Base-by-base conservation (phyloP, 1,140 invertebrate species). In the Megathymus violae region DNA sequence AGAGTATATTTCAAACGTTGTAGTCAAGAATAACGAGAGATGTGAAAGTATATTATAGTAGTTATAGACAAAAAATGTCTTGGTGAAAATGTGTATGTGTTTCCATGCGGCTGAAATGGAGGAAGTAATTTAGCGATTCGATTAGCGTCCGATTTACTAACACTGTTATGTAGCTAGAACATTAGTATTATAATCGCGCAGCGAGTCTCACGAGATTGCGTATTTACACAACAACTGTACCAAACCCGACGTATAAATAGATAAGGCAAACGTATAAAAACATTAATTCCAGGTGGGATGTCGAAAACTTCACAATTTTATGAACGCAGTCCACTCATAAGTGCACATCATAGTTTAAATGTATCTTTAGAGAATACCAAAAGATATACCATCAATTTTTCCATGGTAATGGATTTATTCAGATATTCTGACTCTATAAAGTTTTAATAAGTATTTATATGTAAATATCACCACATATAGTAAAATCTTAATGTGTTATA, bases 71-170 rank as follows among this genome's bases (percentile, higher is more conserved):
- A 67, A 63, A 69, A 46, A 47, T n/a, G 14, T 59, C 16, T 38
- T 1, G 31, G 41, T 47, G 54, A 59, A 46, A 59, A 59, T 58
- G 77, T 58, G 77, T 70, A 76, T 61, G 56, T 66, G 67, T 80
- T 80, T 77, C 77, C 77, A 74, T 71, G 65, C 58, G 63, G 72
- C 72, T 76, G 73, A 69, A 69, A 69, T 68, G 25, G 25, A 62
- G 74, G 76, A 76, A 85, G 82, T 69, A 78, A 78, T 79, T 85
- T 85, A 82, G 62, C 59, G 67, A 85, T 77, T 76, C 67, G 67
- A 75, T 76, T 69, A 75, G 69, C 70, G 64, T 69, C 67, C 61
- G 64, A 76, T 75, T 70, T 74, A 75, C 76, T 78, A 80, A 84
- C 76, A 72, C 76, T 68, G 70, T 76, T 81, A 75, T 69, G 72